These are phyloP conservation scores for Clivina fossor DNA, from an alignment of 2,888 invertebrate species.

Conservation along the genomic window DNA sequence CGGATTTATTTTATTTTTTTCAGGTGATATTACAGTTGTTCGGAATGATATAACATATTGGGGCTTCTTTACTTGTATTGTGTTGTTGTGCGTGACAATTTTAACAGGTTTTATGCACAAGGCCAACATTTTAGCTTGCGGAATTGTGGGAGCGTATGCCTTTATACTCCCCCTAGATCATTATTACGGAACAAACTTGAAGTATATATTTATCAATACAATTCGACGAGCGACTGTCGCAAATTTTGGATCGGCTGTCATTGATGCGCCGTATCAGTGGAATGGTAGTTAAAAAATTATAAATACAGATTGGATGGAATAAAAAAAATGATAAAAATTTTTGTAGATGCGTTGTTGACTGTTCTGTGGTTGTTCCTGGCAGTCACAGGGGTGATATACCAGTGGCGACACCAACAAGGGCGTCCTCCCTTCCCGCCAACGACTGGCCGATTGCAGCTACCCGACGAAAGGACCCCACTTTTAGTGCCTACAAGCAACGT, in stretches of 20 bases:
- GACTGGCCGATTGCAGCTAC: background rate
- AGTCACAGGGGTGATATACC: slow-evolving; percentile 58
- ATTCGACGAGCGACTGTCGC: slow-evolving; percentile 63
- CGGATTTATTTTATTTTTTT: slow-evolving; percentile 44
- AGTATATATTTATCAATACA: slow-evolving; percentile 68
- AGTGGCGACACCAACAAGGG: slow-evolving; percentile 58
- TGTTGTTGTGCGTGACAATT: slow-evolving; percentile 55
- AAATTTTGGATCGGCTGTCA: slow-evolving; percentile 60
- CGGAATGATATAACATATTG: slow-evolving; percentile 64
- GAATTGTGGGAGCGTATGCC: slow-evolving; percentile 66
- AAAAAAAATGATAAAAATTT: slow-evolving; percentile 25
- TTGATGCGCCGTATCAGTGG: slow-evolving; percentile 63
- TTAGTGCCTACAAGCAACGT: slow-evolving; percentile 19
- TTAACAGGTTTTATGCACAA: slow-evolving; percentile 56
- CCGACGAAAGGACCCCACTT: slow-evolving; percentile 32
- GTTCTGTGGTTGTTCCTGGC: slow-evolving; percentile 60
- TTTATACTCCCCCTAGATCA: slow-evolving; percentile 65
- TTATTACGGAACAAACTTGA: slow-evolving; percentile 65
- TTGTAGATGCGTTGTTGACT: slow-evolving; percentile 62
- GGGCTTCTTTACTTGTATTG: slow-evolving; percentile 59
- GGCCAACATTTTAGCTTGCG: slow-evolving; percentile 65
- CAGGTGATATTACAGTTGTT: slow-evolving; percentile 55
- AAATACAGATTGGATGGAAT: background rate
- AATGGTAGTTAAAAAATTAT: slow-evolving; percentile 55
- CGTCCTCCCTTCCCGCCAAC: slow-evolving; percentile 67